Evolutionary conservation across 2,797 vertebrate species (phyloP).

Genomic region (Scomberomorus guttatus): DNA sequence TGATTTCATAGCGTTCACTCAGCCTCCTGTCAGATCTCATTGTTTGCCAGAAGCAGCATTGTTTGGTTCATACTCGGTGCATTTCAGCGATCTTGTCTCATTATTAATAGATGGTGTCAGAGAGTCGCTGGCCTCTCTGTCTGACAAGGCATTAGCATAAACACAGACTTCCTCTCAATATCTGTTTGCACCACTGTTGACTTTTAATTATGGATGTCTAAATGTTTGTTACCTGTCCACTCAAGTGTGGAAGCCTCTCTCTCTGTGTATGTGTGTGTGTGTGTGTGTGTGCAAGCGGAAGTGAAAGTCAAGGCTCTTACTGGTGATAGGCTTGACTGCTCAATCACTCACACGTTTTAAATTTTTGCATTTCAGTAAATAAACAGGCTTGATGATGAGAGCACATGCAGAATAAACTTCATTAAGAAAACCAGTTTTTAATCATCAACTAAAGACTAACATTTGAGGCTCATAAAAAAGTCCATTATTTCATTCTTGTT

Average conservation of each 20-base stretch:
- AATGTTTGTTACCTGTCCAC: slow-evolving; percentile 79
- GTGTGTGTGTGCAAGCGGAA: slow-evolving; percentile 3
- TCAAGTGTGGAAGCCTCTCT: slow-evolving; percentile 57
- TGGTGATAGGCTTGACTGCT: background rate
- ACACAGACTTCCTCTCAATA: slow-evolving; percentile 84
- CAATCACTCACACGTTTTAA: background rate
- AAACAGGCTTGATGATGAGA: background rate
- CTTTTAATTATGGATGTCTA: slow-evolving; percentile 85
- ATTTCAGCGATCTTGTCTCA: slow-evolving; percentile 75
- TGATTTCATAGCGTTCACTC: slow-evolving; percentile 65
- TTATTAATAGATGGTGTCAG: slow-evolving; percentile 84
- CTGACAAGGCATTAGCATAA: slow-evolving; percentile 86
- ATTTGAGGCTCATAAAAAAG: too few species aligned
- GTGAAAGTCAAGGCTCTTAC: slow-evolving; percentile 28
- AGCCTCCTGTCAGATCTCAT: slow-evolving; percentile 48
- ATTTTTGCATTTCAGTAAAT: slow-evolving; percentile 1
- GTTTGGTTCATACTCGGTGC: slow-evolving; percentile 68
- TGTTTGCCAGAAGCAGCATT: slow-evolving; percentile 69
- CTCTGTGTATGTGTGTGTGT: slow-evolving; percentile 6
- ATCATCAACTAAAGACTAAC: background rate
- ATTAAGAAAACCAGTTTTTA: background rate
- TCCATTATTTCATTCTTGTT: too few species aligned
- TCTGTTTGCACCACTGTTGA: slow-evolving; percentile 80
- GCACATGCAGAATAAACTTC: background rate
- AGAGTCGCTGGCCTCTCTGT: slow-evolving; percentile 70